Evolutionary conservation across 2,113 vertebrate genomes (phyloP), one percentile per base, ranked within the genome.

Genomic region (Scatophagus argus): DNA sequence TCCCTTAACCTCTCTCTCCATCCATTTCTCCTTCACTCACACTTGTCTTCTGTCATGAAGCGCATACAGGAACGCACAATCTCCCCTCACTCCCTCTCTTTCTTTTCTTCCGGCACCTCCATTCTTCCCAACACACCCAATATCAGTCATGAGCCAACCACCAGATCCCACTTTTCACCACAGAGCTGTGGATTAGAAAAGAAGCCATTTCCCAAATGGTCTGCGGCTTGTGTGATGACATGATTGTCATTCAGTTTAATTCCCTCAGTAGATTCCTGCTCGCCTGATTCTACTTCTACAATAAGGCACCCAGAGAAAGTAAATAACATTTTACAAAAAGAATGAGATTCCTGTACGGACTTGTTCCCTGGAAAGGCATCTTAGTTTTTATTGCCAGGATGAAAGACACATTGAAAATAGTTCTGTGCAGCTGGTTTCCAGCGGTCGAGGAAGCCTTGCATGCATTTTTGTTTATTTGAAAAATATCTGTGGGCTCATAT

Each of bases 181-280:
- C 85, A 90, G 74, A 79, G 79, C 79, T 73, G 51, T 39, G 81
- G 87, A 93, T 90, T 90, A 93, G 87, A 82, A 85, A 74, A 83
- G 81, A 43, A 90, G 81, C 87, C 82, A 68, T 89, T 89, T 91
- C 89, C 92, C 78, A 74, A 91, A 83, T 34, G 75, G 84, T 83
- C 80, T 89, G 87, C 52, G 81, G 87, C 82, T 89, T 73, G 80
- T 75, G 77, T 74, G 88, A 92, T 90, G 92, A 93, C 91, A 91
- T 88, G 91, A 91, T 87, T 91, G 85, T 85, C 85, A 85, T 82
- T 90, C 75, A 77, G 31, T 83, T 69, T 88, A 77, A 91, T 90
- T 85, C 89, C 81, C 75, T 71, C 51, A 38, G 2, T 64, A 84
- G 85, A 81, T 78, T 81, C 77, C 60, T 3, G 8, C 25, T 67